Percentiles rank a stretch among this genome's conserved stretches.
phyloP scores from a whole-genome alignment of 2,113 vertebrate genomes.

The Calidris pygmaea region DNA sequence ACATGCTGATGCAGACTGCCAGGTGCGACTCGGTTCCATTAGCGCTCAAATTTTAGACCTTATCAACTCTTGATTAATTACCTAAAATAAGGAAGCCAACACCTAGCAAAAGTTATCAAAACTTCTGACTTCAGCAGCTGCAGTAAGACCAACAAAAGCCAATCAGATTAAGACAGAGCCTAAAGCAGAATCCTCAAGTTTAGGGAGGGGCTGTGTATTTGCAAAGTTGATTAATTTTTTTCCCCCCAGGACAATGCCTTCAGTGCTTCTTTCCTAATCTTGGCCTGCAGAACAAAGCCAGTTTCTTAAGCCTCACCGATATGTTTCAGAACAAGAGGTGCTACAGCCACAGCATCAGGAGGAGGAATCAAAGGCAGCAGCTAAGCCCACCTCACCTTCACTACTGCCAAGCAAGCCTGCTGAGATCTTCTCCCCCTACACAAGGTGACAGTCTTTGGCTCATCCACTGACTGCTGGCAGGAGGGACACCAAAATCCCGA shows the following conservation, averaged over 20 bases:
- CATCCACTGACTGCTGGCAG: not conserved
- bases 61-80: not conserved
- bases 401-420: not conserved
- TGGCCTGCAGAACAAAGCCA: not conserved
- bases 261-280: not conserved
- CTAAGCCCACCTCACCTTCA: not conserved
- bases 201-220: not conserved
- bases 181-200: not conserved
- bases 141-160: not conserved
- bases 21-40: not conserved
- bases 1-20: not conserved
- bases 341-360: not conserved
- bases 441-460: not conserved
- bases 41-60: not conserved
- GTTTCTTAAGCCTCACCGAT: not conserved
- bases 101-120: not conserved
- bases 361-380: not conserved
- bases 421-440: rapidly evolving
- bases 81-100: not conserved
- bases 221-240: not conserved
- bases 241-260: not conserved
- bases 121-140: not conserved
- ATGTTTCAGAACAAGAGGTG: not conserved
- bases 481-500: not conserved
- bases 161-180: not conserved